Base-by-base conservation (phyloP, 2,888 invertebrate genomes). In the Sphaeridia pumilis region DNA sequence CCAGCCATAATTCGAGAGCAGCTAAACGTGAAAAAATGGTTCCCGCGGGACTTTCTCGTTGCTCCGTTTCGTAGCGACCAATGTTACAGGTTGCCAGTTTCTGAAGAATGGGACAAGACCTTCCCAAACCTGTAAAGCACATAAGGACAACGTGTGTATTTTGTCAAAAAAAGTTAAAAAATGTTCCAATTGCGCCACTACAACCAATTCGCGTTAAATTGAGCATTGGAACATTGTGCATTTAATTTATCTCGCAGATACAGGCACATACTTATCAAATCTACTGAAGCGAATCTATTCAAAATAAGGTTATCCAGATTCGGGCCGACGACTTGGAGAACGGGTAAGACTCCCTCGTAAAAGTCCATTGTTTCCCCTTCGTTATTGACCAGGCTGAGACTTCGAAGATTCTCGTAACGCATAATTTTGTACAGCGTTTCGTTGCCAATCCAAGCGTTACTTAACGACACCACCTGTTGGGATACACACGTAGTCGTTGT, bases 41-140 rank as follows among this genome's bases (percentile, higher is more conserved):
- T 10, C 34, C 26, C 17, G 36, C 35, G 26, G 38, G 45, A 24
- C 26, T 26, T 14, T 22, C 45, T 21, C 48, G 27, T 21, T 24
- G 34, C n/a, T n/a, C n/a, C 17, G 14, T 35, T 47, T 64, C 61
- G 50, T 61, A 67, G 21, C 63, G 49, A 1, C 61, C 59, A 24
- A 69, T 60, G 38, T 61, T 65, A 41, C 68, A 67, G n/a, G 69
- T 51, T 17, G 69, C 69, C 49, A 70, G 53, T 59, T 69, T 69
- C 43, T 63, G 56, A 10, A 70, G 56, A 2, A 61, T 57, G 3
- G 67, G 68, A 54, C 70, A 70, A n/a, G 67, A 61, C 47, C 58
- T 55, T 10, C 68, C 69, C 4, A 70, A 61, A 52, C 63, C 70
- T 70, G 58, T 24, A 25, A 21, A n/a, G n/a, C n/a, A n/a, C n/a